Conservation (phyloP, 2,797 vertebrate species). For the Hemitrygon akajei region DNA sequence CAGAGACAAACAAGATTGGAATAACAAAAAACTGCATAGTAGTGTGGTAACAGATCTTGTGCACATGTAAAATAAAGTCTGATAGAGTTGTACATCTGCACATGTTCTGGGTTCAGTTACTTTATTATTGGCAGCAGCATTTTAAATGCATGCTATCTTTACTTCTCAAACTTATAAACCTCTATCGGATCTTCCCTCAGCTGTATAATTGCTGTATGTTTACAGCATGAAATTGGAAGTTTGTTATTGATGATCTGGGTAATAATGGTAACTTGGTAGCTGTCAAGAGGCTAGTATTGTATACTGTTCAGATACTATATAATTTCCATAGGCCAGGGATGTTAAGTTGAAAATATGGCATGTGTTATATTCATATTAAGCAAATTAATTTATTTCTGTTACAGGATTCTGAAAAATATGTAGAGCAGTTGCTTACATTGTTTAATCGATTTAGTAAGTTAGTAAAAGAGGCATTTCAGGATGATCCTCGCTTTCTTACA, state of each 20-base stretch:
- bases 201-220: not conserved
- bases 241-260: not conserved
- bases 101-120: too few species aligned
- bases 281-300: not conserved
- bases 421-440: conserved; percentile 92
- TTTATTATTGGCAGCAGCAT: too few species aligned
- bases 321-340: not conserved
- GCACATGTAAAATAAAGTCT: too few species aligned
- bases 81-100: too few species aligned
- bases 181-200: too few species aligned
- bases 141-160: too few species aligned
- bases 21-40: too few species aligned
- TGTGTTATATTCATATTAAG: conserved; percentile 35
- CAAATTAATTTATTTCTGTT: conserved; percentile 46
- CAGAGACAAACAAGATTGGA: too few species aligned
- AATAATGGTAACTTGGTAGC: not conserved
- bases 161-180: too few species aligned
- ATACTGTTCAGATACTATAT: not conserved
- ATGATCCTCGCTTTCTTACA: conserved; percentile 94
- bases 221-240: not conserved
- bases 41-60: too few species aligned
- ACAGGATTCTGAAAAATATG: conserved; percentile 97
- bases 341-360: not conserved
- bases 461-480: conserved; percentile 97
- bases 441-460: conserved; percentile 98